Evolutionary conservation across 2,888 invertebrate genomes (phyloP), one percentile per base, ranked within the genome.

Genomic region (Himalopsyche tibetana): DNA sequence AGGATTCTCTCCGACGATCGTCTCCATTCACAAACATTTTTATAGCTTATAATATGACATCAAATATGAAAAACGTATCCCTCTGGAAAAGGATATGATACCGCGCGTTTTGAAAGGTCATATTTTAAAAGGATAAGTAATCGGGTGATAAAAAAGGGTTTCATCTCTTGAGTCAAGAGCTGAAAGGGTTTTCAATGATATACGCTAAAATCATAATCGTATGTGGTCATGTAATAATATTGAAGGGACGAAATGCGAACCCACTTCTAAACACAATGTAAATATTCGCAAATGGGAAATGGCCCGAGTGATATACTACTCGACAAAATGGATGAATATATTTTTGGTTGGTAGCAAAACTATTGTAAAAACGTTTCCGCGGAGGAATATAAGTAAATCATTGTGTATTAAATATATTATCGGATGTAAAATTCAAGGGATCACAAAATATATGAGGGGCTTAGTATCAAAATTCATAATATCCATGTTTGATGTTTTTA

Each of bases 191-290:
- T 74, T 74, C 74, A 74, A 74, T 74, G 74, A 74, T 74, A 74
- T 74, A 74, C 36, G 74, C 74, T 74, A 74, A 74, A 74, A 74
- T 74, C 74, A 74, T 74, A 74, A 74, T 74, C 74, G 74, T 74
- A 74, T 74, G 74, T 74, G 74, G 74, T 28, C 36, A 74, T 74
- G 36, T 74, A 74, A 74, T 74, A 74, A 74, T 74, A 74, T 74
- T 74, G 74, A 36, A 36, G 15, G 74, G 74, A 74, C 36, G 74
- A 36, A 74, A 28, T 28, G 74, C 38, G 74, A 74, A 74, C 74
- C 74, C 74, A 74, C 74, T 74, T 74, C 74, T 36, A 74, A 74
- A 74, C 36, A 74, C 74, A 74, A 74, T 74, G 74, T 74, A 74
- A 74, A 74, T 74, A 74, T 74, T 74, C 11, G 15, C 36, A 74